phyloP scores from a whole-genome alignment of 2,113 vertebrate genomes.

The Festucalex cinctus region DNA sequence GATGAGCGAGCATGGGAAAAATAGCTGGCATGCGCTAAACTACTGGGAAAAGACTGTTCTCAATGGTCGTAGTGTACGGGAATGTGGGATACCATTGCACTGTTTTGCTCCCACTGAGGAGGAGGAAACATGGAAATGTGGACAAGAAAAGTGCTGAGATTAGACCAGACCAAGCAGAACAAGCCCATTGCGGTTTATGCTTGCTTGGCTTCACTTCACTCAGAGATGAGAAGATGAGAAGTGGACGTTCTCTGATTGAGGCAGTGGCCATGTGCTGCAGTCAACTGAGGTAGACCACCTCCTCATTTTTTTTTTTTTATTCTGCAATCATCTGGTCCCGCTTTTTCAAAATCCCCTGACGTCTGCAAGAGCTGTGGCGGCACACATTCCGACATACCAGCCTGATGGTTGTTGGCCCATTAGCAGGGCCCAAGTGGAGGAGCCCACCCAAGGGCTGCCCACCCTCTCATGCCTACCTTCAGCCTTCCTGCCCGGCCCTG shows the following conservation, averaged over 20 bases:
- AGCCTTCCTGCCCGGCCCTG: conserved; percentile 62
- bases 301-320: not conserved
- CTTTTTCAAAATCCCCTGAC: conserved; percentile 51
- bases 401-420: conserved; percentile 67
- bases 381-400: conserved; percentile 71
- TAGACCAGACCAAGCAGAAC: conserved; percentile 39
- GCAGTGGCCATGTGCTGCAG: conserved; percentile 3
- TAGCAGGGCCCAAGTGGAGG: conserved; percentile 51
- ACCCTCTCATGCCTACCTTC: conserved; percentile 66
- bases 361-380: conserved; percentile 36
- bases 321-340: conserved; percentile 9
- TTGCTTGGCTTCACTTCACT: conserved; percentile 24
- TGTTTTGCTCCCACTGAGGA: conserved; percentile 42
- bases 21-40: conserved; percentile 54
- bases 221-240: conserved; percentile 30
- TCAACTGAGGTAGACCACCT: conserved; percentile 9
- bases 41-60: conserved; percentile 62
- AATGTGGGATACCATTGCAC: conserved; percentile 51
- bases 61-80: conserved; percentile 48
- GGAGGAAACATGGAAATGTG: conserved; percentile 49
- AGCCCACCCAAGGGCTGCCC: conserved; percentile 72
- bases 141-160: conserved; percentile 34
- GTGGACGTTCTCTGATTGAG: conserved; percentile 22
- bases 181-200: conserved; percentile 17
- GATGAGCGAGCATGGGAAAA: conserved; percentile 64